phyloP scores from a whole-genome alignment of 2,797 vertebrate species.

The Hylomyscus alleni region DNA sequence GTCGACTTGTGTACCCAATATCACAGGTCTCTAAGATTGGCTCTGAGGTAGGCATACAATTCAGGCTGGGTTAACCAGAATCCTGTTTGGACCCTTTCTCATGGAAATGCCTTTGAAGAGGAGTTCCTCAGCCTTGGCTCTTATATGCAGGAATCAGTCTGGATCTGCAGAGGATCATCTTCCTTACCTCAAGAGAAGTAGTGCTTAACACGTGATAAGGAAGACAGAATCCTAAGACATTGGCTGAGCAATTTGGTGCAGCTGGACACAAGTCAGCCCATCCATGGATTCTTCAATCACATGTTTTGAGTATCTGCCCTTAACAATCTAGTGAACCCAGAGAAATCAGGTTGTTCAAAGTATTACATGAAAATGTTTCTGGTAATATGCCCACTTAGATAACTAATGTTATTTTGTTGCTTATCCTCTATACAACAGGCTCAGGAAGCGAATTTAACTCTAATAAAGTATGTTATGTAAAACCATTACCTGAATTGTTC shows the following conservation, averaged over 20 bases:
- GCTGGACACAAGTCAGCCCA: background rate
- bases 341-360: constrained; percentile 39
- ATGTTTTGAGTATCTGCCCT: background rate
- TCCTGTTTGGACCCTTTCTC: background rate
- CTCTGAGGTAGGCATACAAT: background rate
- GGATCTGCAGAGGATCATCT: background rate
- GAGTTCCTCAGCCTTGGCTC: background rate
- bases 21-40: background rate
- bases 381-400: background rate
- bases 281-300: background rate
- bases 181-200: background rate
- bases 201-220: background rate
- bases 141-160: background rate
- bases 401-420: background rate
- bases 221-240: background rate
- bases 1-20: background rate
- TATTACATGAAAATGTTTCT: constrained; percentile 1
- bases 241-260: background rate
- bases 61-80: background rate
- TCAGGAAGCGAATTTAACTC: background rate
- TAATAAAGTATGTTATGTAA: constrained; percentile 22
- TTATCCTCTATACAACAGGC: background rate
- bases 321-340: background rate
- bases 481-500: background rate
- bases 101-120: background rate